Conservation (phyloP, 2,888 invertebrate genomes). For the Ichneumoninae sp. region DNA sequence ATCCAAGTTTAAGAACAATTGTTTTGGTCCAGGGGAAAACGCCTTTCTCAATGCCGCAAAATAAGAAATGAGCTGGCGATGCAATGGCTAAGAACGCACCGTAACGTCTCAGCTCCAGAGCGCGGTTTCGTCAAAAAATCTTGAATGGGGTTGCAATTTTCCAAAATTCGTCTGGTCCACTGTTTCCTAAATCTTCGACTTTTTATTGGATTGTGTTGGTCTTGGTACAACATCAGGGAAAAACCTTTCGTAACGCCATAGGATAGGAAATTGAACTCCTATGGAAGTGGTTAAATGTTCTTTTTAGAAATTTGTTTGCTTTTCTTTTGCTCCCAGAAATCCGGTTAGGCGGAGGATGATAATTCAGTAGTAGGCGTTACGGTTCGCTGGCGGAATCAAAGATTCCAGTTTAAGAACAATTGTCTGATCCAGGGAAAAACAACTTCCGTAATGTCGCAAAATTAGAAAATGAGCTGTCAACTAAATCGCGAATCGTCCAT, state of each 20-base stretch:
- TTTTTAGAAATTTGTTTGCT: conserved; percentile 58
- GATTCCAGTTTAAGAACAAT: conserved; percentile 23
- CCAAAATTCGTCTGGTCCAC: too few relatives aligned
- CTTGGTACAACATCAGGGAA: too few relatives aligned
- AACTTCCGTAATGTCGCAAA: background rate
- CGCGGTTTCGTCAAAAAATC: too few relatives aligned
- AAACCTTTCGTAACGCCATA: too few relatives aligned
- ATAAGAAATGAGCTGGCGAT: background rate
- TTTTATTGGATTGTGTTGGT: too few relatives aligned
- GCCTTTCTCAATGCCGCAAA: background rate
- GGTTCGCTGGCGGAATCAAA: background rate
- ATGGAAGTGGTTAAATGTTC: too few relatives aligned
- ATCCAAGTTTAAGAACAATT: conserved; percentile 26
- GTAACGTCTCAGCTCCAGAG: too few relatives aligned
- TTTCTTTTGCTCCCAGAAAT: conserved; percentile 49
- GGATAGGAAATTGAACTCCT: too few relatives aligned
- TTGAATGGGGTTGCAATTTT: too few relatives aligned
- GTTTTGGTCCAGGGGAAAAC: background rate
- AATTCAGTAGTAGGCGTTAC: conserved; percentile 31
- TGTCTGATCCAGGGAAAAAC: background rate
- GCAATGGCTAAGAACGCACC: too few relatives aligned
- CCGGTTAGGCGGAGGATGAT: conserved; percentile 24
- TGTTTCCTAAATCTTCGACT: too few relatives aligned
- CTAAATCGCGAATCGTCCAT: too few relatives aligned
- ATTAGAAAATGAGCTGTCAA: background rate